A percentile compares a stretch with the other conserved stretches of the same genome.
Conservation (phyloP, 2,113 vertebrate genomes). For the Pelobates fuscus region DNA sequence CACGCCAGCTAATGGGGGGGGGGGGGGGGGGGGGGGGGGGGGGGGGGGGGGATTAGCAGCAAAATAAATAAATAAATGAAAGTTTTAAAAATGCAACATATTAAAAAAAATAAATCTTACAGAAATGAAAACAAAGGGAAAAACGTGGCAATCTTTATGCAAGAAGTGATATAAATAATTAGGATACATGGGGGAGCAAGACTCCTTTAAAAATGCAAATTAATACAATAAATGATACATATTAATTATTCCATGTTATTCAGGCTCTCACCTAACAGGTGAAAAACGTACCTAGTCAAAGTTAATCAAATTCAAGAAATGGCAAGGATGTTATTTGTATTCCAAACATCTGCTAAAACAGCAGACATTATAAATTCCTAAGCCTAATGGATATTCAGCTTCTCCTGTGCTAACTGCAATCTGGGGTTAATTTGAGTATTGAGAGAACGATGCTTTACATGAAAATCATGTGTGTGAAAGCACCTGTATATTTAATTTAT, state of each 20-base stretch:
- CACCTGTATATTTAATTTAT: background rate
- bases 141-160: background rate
- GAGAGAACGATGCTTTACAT: too few species aligned
- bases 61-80: constrained; percentile 9
- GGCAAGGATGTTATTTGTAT: too few species aligned
- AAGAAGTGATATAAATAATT: too few species aligned
- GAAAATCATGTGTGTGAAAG: background rate
- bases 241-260: background rate
- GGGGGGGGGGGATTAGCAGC: constrained; percentile 8
- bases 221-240: background rate
- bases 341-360: too few species aligned
- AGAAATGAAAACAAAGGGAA: constrained; percentile 5
- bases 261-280: background rate
- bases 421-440: too few species aligned
- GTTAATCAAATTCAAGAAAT: too few species aligned
- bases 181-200: background rate
- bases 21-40: background rate
- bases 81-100: constrained; percentile 8
- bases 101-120: background rate
- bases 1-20: constrained; percentile 2
- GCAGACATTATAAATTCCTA: too few species aligned
- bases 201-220: background rate
- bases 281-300: too few species aligned
- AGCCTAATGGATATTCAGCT: too few species aligned
- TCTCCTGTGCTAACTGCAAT: too few species aligned